These are phyloP conservation scores for Coptotermes formosanus DNA, from an alignment of 1,140 invertebrate genomes.

Conservation along the genomic window DNA sequence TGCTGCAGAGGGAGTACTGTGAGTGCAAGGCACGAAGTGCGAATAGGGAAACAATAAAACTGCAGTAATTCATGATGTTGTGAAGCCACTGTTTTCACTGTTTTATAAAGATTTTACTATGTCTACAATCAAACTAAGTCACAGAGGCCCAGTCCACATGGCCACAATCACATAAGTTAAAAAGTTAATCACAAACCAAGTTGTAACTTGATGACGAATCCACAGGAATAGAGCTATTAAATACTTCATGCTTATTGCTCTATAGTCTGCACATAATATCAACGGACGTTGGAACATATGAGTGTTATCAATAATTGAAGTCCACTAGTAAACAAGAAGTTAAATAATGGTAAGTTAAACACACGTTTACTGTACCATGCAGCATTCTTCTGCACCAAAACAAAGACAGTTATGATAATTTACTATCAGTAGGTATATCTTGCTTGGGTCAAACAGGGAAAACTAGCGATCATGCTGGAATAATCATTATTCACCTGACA, in stretches of 20 bases:
- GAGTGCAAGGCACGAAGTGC: slow-evolving; percentile 10
- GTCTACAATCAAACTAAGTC: slow-evolving; percentile 23
- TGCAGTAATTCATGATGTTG: neutral
- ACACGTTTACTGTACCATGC: neutral
- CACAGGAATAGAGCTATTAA: slow-evolving; percentile 12
- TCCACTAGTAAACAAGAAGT: neutral
- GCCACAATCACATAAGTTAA: neutral
- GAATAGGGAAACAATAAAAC: slow-evolving; percentile 14
- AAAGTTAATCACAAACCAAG: slow-evolving; percentile 21
- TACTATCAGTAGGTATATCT: slow-evolving; percentile 4
- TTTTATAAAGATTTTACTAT: slow-evolving; percentile 14
- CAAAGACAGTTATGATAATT: neutral
- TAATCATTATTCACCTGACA: neutral
- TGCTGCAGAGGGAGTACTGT: slow-evolving; percentile 29
- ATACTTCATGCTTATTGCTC: neutral
- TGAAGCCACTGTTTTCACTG: slow-evolving; percentile 25
- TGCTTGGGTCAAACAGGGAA: slow-evolving; percentile 1
- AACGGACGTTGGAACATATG: no score
- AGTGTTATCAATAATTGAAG: neutral
- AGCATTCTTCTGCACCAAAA: neutral
- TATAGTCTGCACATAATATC: slow-evolving; percentile 18
- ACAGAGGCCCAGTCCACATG: slow-evolving; percentile 6
- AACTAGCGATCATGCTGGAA: neutral
- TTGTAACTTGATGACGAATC: neutral
- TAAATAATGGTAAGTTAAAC: slow-evolving; percentile 6